Conservation (phyloP, 2,888 invertebrate genomes). For the Colletes collaris region DNA sequence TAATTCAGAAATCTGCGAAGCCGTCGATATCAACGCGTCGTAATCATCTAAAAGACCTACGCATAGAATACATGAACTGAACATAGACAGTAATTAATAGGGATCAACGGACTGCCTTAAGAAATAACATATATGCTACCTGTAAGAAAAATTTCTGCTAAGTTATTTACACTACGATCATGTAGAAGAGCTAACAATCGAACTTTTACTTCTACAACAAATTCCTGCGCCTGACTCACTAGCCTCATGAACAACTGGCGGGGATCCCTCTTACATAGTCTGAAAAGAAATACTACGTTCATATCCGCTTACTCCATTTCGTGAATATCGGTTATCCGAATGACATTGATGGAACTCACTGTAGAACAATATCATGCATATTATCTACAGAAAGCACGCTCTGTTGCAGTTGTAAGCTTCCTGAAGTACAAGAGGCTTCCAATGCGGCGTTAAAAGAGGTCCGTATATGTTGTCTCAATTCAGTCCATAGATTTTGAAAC, state of each 20-base stretch:
- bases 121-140: slow-evolving; percentile 72
- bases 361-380: slow-evolving; percentile 82
- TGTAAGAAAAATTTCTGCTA: slow-evolving; percentile 85
- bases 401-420: slow-evolving; percentile 65
- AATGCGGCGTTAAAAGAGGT: slow-evolving; percentile 81
- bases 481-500: slow-evolving; percentile 83
- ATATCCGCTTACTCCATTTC: background rate
- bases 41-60: slow-evolving; percentile 86
- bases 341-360: slow-evolving; percentile 76
- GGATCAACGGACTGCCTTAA: background rate
- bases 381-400: slow-evolving; percentile 71
- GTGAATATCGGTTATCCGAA: accelerated
- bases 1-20: slow-evolving; percentile 85
- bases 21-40: slow-evolving; percentile 86
- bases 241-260: slow-evolving; percentile 87
- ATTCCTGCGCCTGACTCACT: slow-evolving; percentile 87
- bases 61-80: slow-evolving; percentile 39
- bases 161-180: slow-evolving; percentile 84
- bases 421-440: slow-evolving; percentile 69
- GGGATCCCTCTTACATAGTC: slow-evolving; percentile 85
- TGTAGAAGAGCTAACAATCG: slow-evolving; percentile 84
- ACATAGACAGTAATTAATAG: background rate
- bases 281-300: slow-evolving; percentile 67
- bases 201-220: slow-evolving; percentile 87
- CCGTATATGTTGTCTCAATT: slow-evolving; percentile 83